phyloP scores from a whole-genome alignment of 1,140 invertebrate genomes.

The Elysia chlorotica region DNA sequence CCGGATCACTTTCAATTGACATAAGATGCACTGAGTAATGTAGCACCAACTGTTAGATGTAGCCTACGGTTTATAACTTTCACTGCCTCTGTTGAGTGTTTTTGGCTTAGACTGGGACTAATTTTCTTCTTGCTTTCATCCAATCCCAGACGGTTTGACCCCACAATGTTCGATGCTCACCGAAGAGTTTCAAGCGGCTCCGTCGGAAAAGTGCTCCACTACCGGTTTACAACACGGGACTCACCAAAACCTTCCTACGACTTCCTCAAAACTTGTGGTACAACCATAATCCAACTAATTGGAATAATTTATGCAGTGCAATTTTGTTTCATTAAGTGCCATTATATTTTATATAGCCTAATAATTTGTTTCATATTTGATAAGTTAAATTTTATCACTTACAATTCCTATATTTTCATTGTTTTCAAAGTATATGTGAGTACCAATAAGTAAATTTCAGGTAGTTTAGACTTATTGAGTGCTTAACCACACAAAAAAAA shows the following conservation, averaged over 20 bases:
- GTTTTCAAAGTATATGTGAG: too few species aligned
- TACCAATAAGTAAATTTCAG: too few species aligned
- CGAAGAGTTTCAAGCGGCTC: constrained; percentile 13
- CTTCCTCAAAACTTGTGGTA: constrained; percentile 33
- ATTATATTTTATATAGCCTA: too few species aligned
- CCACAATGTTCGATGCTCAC: constrained; percentile 27
- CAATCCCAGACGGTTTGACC: constrained; percentile 37
- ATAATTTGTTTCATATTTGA: too few species aligned
- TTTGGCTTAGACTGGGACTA: not conserved
- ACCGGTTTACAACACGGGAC: constrained; percentile 35
- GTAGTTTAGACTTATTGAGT: too few species aligned
- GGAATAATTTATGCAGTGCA: too few species aligned
- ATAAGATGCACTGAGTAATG: not conserved
- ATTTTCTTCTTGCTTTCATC: too few species aligned
- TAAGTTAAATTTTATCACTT: too few species aligned
- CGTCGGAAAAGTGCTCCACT: constrained; percentile 30
- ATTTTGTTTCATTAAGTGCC: too few species aligned
- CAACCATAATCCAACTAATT: too few species aligned
- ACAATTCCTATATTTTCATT: too few species aligned
- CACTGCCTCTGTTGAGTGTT: not conserved
- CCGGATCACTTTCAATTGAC: not conserved
- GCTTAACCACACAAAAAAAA: too few species aligned
- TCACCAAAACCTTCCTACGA: constrained; percentile 40
- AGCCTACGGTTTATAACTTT: not conserved
- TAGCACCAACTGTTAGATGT: not conserved